Percentiles rank a stretch among this genome's conserved stretches.
phyloP scores from a whole-genome alignment of 2,797 vertebrate species.

The Monodelphis domestica region DNA sequence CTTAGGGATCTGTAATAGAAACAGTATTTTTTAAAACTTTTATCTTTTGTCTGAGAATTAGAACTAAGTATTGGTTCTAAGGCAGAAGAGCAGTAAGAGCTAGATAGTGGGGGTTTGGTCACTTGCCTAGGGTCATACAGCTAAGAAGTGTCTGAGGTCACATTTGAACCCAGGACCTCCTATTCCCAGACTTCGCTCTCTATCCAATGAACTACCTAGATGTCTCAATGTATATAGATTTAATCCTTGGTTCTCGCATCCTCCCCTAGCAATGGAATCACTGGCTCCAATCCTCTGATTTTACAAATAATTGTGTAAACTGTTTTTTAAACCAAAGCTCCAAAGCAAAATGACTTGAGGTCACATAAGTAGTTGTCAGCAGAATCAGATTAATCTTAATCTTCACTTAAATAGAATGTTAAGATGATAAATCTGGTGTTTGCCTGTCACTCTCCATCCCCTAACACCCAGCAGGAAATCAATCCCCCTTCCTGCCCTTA shows the following conservation, averaged over 20 bases:
- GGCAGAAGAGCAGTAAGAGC: too few relatives aligned
- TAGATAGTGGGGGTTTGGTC: too few relatives aligned
- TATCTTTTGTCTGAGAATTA: too few relatives aligned
- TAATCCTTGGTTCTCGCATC: neutral
- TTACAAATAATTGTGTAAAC: neutral
- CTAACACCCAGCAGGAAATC: conserved; percentile 40
- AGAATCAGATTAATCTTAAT: neutral
- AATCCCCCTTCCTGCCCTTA: conserved; percentile 54
- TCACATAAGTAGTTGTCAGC: neutral
- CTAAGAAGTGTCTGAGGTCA: too few relatives aligned
- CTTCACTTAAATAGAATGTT: neutral
- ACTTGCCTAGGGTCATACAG: too few relatives aligned
- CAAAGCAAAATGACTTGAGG: neutral
- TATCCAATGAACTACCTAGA: too few relatives aligned
- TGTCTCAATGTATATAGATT: too few relatives aligned
- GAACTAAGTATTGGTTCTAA: too few relatives aligned
- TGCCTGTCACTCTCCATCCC: conserved; percentile 43
- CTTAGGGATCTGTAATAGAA: neutral
- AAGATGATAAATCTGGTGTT: neutral
- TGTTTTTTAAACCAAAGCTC: neutral
- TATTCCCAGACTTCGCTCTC: too few relatives aligned
- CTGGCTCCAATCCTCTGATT: neutral
- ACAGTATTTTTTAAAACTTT: too few relatives aligned
- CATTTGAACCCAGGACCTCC: too few relatives aligned
- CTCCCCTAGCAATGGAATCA: neutral